phyloP scores from a whole-genome alignment of 2,113 vertebrate genomes.

The Prionailurus bengalensis region DNA sequence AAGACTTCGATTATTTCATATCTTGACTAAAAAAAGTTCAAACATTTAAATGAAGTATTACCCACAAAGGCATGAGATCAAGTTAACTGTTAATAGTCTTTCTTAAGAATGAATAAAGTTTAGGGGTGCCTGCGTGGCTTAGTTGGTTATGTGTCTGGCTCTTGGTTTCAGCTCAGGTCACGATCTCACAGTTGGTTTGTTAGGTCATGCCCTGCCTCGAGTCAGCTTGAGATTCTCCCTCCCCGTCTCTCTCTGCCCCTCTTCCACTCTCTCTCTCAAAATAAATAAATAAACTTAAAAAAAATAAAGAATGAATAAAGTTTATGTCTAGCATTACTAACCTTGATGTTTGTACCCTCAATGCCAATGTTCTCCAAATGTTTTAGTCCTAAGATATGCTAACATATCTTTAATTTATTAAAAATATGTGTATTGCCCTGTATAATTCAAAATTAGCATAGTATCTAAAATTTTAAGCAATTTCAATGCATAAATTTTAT shows the following conservation, averaged over 20 bases:
- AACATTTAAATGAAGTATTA: background rate
- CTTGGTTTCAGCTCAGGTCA: too few relatives aligned
- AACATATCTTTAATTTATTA: background rate
- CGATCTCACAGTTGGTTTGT: too few relatives aligned
- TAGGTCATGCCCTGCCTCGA: too few relatives aligned
- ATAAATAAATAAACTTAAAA: too few relatives aligned
- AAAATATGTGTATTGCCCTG: background rate
- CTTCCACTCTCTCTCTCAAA: too few relatives aligned
- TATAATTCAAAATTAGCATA: background rate
- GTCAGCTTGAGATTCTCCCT: too few relatives aligned
- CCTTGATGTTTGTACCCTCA: background rate
- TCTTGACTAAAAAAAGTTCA: background rate
- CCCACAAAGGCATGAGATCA: background rate
- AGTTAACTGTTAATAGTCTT: background rate
- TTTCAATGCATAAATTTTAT: background rate
- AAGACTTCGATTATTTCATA: too few relatives aligned
- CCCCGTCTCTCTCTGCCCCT: too few relatives aligned
- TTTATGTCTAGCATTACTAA: background rate
- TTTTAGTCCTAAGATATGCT: background rate
- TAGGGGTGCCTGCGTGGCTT: too few relatives aligned
- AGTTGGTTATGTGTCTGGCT: too few relatives aligned
- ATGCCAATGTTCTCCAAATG: background rate
- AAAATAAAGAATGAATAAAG: background rate
- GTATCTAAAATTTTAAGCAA: background rate
- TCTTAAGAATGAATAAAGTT: background rate